Evolutionary conservation across 2,797 vertebrate species (phyloP).

Genomic region (Takifugu rubripes): DNA sequence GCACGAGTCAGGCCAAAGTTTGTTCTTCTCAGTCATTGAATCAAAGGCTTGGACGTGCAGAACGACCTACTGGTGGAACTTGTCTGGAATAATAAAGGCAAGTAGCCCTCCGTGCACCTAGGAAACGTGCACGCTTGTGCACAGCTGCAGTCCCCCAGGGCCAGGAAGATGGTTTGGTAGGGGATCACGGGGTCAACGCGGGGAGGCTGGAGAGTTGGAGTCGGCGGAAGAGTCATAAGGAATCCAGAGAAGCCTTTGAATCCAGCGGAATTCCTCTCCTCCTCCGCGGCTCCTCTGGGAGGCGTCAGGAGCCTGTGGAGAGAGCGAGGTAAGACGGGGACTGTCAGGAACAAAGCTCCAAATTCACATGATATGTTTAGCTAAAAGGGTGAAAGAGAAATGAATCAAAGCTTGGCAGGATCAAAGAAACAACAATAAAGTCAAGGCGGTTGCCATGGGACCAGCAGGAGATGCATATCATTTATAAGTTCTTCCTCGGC

Average conservation of each 20-base stretch:
- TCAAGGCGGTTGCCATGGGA: slow-evolving; percentile 82
- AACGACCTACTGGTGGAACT: slow-evolving; percentile 20
- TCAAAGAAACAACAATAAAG: slow-evolving; percentile 84
- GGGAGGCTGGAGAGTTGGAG: slow-evolving; percentile 41
- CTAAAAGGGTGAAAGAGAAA: slow-evolving; percentile 85
- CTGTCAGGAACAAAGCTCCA: slow-evolving; percentile 86
- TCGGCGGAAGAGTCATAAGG: slow-evolving; percentile 62
- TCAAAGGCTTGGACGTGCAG: slow-evolving; percentile 30
- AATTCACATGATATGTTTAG: slow-evolving; percentile 86
- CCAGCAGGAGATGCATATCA: slow-evolving; percentile 83
- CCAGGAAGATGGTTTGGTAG: slow-evolving; percentile 53
- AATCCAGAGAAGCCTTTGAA: slow-evolving; percentile 71
- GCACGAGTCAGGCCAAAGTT: slow-evolving; percentile 27
- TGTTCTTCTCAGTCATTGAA: slow-evolving; percentile 21
- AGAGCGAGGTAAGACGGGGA: slow-evolving; percentile 80
- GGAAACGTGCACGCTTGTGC: slow-evolving; percentile 24
- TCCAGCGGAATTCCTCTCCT: slow-evolving; percentile 76
- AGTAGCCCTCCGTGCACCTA: slow-evolving; percentile 10
- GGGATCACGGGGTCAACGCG: slow-evolving; percentile 55
- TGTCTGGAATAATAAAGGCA: slow-evolving; percentile 14
- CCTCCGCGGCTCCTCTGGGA: slow-evolving; percentile 75
- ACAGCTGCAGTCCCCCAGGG: slow-evolving; percentile 34
- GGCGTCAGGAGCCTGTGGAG: slow-evolving; percentile 76
- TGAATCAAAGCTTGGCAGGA: slow-evolving; percentile 82
- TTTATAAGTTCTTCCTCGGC: slow-evolving; percentile 77